Conservation (phyloP, 2,113 vertebrate species). For the Laterallus jamaicensis region DNA sequence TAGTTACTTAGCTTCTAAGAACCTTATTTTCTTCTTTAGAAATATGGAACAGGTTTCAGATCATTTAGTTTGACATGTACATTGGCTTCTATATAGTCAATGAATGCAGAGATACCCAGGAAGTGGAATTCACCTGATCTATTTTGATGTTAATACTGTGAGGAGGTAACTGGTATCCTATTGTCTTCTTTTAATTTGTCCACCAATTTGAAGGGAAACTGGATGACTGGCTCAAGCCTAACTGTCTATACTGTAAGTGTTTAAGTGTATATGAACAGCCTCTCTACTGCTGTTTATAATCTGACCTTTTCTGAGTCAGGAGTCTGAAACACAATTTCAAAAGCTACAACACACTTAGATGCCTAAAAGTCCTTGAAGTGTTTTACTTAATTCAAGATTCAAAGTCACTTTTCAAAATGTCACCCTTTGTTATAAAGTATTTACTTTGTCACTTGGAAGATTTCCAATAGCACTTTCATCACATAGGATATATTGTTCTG, state of each 20-base stretch:
- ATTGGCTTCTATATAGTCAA: background rate
- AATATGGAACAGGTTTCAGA: background rate
- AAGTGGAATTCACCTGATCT: background rate
- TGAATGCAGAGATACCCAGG: background rate
- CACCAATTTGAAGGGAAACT: background rate
- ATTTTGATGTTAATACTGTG: background rate
- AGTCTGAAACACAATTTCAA: background rate
- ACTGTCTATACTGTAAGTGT: background rate
- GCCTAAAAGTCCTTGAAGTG: background rate
- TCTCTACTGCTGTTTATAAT: background rate
- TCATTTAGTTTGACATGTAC: background rate
- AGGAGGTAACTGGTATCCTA: background rate
- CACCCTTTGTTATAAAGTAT: background rate
- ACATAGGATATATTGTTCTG: background rate
- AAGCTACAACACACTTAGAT: background rate
- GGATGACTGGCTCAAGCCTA: background rate
- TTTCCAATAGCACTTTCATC: background rate
- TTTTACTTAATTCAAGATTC: background rate
- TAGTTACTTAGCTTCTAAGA: background rate
- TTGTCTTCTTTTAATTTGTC: background rate
- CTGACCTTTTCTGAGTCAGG: background rate
- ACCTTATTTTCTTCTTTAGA: background rate
- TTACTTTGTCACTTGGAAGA: slow-evolving; percentile 19
- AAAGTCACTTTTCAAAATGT: background rate
- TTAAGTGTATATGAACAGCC: background rate